These are phyloP conservation scores for Yoshiicerus persimilis DNA, from an alignment of 1,140 invertebrate species.

Conservation along the genomic window DNA sequence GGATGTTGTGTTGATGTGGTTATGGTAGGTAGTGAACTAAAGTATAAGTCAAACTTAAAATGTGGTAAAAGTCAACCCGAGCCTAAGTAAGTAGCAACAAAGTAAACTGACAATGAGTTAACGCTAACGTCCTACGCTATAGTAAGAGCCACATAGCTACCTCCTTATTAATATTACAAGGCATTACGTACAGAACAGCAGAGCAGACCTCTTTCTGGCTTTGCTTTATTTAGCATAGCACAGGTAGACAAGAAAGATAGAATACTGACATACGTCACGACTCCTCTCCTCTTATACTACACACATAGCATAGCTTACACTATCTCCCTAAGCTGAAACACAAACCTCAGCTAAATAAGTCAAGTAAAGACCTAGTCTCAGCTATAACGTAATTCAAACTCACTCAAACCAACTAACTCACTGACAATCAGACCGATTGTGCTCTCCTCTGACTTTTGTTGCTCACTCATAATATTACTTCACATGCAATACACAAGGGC, in stretches of 20 bases:
- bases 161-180: no score
- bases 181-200: no score
- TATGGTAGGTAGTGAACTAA: constrained; percentile 28
- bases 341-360: neutral
- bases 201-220: no score
- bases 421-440: neutral
- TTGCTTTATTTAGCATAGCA: no score
- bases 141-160: neutral
- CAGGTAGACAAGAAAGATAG: neutral
- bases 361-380: neutral
- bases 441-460: neutral
- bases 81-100: neutral
- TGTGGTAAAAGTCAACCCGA: neutral
- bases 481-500: neutral
- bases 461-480: neutral
- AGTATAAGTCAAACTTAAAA: neutral
- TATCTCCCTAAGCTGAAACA: no score
- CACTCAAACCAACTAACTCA: neutral
- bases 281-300: neutral
- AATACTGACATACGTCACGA: neutral
- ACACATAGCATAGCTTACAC: neutral
- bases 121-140: neutral
- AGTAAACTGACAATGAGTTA: neutral
- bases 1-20: constrained; percentile 28
- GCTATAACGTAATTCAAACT: neutral